These are phyloP conservation scores for Poeciliopsis gracilis DNA, from an alignment of 2,797 vertebrate species.

Conservation along the genomic window DNA sequence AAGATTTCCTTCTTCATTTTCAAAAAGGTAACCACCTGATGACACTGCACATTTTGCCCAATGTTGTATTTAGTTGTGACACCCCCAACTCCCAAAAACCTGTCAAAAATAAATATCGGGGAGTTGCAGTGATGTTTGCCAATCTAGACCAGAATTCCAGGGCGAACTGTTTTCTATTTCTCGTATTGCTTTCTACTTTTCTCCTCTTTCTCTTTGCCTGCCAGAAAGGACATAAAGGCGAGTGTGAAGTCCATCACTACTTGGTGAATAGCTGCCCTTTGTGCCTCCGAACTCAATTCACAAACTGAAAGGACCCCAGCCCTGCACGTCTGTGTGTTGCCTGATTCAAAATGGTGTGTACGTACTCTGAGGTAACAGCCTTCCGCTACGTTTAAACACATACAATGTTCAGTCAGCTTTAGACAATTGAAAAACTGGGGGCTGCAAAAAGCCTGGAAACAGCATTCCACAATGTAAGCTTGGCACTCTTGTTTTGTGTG, in stretches of 20 bases:
- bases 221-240: constrained; percentile 73
- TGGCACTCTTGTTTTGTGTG: constrained; percentile 12
- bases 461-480: constrained; percentile 6
- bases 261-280: constrained; percentile 78
- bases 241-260: constrained; percentile 78
- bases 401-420: constrained; percentile 26
- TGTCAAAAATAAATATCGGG: not conserved
- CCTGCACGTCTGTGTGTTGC: constrained; percentile 69
- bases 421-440: constrained; percentile 23
- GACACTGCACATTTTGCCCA: not conserved
- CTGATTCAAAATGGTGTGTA: constrained; percentile 69
- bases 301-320: constrained; percentile 70
- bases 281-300: constrained; percentile 80
- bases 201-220: constrained; percentile 46
- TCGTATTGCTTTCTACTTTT: constrained; percentile 33
- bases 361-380: constrained; percentile 50
- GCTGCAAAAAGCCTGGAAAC: not conserved
- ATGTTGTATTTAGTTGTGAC: not conserved
- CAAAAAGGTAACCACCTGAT: not conserved
- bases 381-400: constrained; percentile 31
- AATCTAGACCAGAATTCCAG: constrained; percentile 15
- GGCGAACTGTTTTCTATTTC: constrained; percentile 46
- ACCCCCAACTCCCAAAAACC: not conserved
- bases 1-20: not conserved
- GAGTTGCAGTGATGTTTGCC: constrained; percentile 16